Evolutionary conservation across 2,888 invertebrate species (phyloP), one percentile per base, ranked within the genome.

Genomic region (Gerosis bhagava): DNA sequence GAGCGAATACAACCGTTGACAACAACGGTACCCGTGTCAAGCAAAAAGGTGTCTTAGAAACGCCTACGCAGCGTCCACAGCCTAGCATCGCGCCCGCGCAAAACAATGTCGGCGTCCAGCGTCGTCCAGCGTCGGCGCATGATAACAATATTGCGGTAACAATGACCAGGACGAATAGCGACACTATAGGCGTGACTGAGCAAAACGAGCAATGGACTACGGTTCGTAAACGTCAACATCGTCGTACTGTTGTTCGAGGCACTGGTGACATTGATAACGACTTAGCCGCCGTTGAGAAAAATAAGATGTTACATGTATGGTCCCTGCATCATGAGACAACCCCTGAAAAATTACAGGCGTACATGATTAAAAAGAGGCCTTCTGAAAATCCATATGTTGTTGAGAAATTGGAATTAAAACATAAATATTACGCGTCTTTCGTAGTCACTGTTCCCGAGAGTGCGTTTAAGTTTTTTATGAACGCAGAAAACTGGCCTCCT

Each of bases 231-330:
- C 11, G 17, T 17, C 25, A 25, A 10, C 15, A 26, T 22, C 16
- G 37, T 2, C 26, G 37, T 2, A 25, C 37, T 1, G 11, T 39
- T 2, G 28, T 39, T 19, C 12, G 26, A 2, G 39, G 39, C 5
- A 39, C 39, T 6, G 39, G 28, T n/a, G 39, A 28, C 1, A 13
- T 35, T 13, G 35, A 89, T 88, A 45, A 96, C 96, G 26, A 39
- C 12, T 16, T 41, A 8, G 15, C 32, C 16, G 15, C 7, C 6
- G 32, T 41, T 10, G 24, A 42, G 12, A 42, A 24, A 31, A 24
- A 24, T 19, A 26, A 19, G 1, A 11, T 8, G 1, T 28, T 39
- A 6, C 39, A 39, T 28, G 39, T 39, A 12, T 39, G 39, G 26
- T 39, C 39, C 1, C 19, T 39, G 7, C 26, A 11, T 19, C 19